Base-by-base conservation (phyloP, 2,888 invertebrate genomes). In the Mesorhabditis sp. region DNA sequence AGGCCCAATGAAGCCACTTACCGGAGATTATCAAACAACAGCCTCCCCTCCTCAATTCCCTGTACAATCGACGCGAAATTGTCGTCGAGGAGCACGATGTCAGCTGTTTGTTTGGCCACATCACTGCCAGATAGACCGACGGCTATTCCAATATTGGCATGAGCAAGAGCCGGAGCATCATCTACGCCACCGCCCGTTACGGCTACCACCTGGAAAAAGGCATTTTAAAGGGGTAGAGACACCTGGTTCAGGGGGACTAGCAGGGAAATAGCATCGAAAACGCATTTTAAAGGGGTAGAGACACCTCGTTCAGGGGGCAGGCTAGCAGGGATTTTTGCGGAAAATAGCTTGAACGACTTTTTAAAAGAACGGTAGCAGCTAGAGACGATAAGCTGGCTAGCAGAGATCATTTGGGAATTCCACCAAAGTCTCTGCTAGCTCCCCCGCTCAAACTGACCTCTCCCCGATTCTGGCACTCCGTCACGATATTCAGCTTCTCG, bases 81-180 rank as follows among this genome's bases (percentile, higher is more conserved):
- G 73, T 84, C 84, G 67, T 84, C 84, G 41, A 82, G 74, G 3
- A 83, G 76, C 6, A 82, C 82, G 62, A 82, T 80, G 67, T 82
- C 82, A 4, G 82, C 81, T n/a, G 80, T 79, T 63, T 80, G 80
- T 58, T 82, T 80, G 4, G 82, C 82, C 41, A 82, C 76, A 64
- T 83, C 83, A 70, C 80, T 76, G 63, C 80, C 80, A 78, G n/a
- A 50, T 13, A 50, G 61, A 43, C 84, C 84, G 83, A 84, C 84
- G 4, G 84, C 84, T 44, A 84, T 84, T 66, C 84, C 84, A 7
- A 84, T 78, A 70, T 84, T 84, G 3, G 84, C 84, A 62, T 81
- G 81, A 15, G 84, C 83, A 41, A 84, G 71, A 0, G 82, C 84
- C 4, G 84, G 82, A 4, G 83, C 82, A 70, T 84, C 84, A 70